Base-by-base conservation (phyloP, 64 coral and sea anemone species). In the Dendrophyllia cribrosa region DNA sequence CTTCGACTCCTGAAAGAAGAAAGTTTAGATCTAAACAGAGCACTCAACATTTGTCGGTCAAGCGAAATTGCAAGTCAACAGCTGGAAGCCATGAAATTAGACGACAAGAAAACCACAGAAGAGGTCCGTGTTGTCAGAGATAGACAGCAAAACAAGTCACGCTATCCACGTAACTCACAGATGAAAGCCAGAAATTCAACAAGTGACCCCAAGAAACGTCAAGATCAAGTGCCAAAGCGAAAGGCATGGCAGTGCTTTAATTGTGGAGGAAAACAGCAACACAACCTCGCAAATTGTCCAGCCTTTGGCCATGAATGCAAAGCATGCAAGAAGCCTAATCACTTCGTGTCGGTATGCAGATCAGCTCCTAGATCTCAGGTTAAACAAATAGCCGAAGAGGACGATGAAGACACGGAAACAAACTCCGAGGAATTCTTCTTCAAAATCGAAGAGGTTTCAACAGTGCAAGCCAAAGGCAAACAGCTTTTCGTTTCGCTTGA, bases 1-100 rank as follows among this genome's bases (percentile, higher is more conserved):
- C 45, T 72, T 56, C 86, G 86, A 17, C 59, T 88, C 12, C 58
- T 88, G 50, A 88, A 75, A 72, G 86, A 88, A 75, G 69, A 88
- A 73, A 72, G 22, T 52, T 55, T 75, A 24, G 58, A 45, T 43
- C 26, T 88, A 12, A 63, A 88, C 21, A 88, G 75, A 43, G 86
- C 86, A 5, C 49, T 88, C 21, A 74, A 60, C 26, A 74, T 88
- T 16, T 88, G 85, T 45, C 51, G 70, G 51, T 71, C 85, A 70
- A 87, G 61, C 49, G 83, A 87, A 87, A 51, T 73, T 16, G 67
- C 85, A 20, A 87, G 2, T n/a, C 43, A 75, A 25, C 70, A 88
- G 70, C 26, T 75, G 43, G 75, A 88, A 19, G 51, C 51, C 2
- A 59, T 74, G 69, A 88, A 52, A 73, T 43, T 15, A 26, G 79